Conservation (phyloP, 2,888 invertebrate species). For the Muschampia staudingeri region DNA sequence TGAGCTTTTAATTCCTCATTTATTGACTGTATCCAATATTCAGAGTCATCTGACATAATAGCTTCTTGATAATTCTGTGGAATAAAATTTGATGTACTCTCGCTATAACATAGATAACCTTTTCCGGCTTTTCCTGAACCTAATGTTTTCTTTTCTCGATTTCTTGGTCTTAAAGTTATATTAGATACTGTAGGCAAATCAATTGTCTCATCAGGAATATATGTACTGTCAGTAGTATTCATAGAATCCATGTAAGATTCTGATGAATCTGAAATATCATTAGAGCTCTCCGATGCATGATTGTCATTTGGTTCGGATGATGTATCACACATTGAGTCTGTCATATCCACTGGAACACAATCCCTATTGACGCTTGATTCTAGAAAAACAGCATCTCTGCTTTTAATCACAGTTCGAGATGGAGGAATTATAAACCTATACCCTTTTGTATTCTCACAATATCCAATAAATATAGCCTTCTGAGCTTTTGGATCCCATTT, state of each 20-base stretch:
- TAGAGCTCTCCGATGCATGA: neutral
- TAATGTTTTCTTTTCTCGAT: neutral
- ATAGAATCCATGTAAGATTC: no score
- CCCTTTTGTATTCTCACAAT: conserved; percentile 71
- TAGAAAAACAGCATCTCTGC: conserved; percentile 50
- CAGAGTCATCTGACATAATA: conserved; percentile 25
- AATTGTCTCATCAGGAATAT: neutral
- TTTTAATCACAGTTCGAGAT: conserved; percentile 37
- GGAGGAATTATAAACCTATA: conserved; percentile 65
- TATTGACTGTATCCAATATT: conserved; percentile 55
- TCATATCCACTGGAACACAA: conserved; percentile 38
- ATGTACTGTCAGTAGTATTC: neutral
- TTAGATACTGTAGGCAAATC: neutral
- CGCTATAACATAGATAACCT: conserved; percentile 15
- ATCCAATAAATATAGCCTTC: conserved; percentile 74
- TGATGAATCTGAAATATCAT: neutral
- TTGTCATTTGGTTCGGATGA: neutral
- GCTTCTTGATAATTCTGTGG: conserved; percentile 56
- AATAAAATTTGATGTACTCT: conserved; percentile 54
- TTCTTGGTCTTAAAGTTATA: conserved; percentile 18
- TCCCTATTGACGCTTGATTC: conserved; percentile 47
- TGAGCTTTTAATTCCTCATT: conserved; percentile 50
- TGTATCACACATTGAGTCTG: neutral
- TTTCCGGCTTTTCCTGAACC: neutral
- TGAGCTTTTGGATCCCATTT: conserved; percentile 71